Evolutionary conservation across 2,797 vertebrate genomes (phyloP).

Genomic region (Chelmon rostratus): DNA sequence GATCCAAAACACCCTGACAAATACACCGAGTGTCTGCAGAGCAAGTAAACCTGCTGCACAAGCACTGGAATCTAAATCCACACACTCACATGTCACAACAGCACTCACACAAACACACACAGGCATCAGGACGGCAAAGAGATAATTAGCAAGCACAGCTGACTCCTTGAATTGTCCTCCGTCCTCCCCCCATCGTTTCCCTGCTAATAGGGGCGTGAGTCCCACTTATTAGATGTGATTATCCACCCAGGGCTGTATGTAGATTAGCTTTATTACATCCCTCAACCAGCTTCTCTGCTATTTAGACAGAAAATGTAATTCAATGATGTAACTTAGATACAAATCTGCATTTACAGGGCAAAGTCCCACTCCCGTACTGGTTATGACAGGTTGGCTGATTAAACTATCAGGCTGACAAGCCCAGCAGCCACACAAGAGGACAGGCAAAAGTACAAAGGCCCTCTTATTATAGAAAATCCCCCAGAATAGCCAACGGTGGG

Average conservation of each 20-base stretch:
- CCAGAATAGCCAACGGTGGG: slow-evolving; percentile 80
- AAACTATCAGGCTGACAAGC: slow-evolving; percentile 84
- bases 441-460: slow-evolving; percentile 79
- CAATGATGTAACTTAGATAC: slow-evolving; percentile 85
- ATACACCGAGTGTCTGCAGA: slow-evolving; percentile 43
- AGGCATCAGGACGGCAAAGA: slow-evolving; percentile 72
- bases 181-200: slow-evolving; percentile 76
- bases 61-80: slow-evolving; percentile 56
- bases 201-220: slow-evolving; percentile 82
- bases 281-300: slow-evolving; percentile 77
- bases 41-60: slow-evolving; percentile 62
- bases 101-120: slow-evolving; percentile 73
- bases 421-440: slow-evolving; percentile 82
- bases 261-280: slow-evolving; percentile 84
- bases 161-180: slow-evolving; percentile 82
- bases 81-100: slow-evolving; percentile 71
- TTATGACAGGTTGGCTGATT: slow-evolving; percentile 83
- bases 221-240: slow-evolving; percentile 85
- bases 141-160: slow-evolving; percentile 83
- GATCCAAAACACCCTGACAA: slow-evolving; percentile 58
- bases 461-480: slow-evolving; percentile 82
- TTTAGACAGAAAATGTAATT: slow-evolving; percentile 86
- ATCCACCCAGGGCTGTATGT: slow-evolving; percentile 84
- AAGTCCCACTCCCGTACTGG: slow-evolving; percentile 78
- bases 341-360: slow-evolving; percentile 84